A percentile compares a stretch with the other conserved stretches of the same genome.
These are phyloP conservation scores for Teleogryllus oceanicus DNA, from an alignment of 2,888 invertebrate genomes.

Conservation along the genomic window DNA sequence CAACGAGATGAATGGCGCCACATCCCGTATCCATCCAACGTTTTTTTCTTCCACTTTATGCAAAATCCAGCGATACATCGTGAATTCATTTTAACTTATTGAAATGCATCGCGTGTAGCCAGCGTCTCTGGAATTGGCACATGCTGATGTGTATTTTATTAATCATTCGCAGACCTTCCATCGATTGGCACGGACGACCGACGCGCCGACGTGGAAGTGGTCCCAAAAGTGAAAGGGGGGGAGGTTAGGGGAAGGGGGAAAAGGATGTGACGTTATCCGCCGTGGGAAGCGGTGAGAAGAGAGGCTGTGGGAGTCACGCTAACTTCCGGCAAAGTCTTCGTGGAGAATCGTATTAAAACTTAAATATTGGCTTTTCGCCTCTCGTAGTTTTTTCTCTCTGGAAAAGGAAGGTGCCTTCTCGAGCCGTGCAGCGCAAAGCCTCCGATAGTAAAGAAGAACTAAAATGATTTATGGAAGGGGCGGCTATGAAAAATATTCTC, in stretches of 20 bases:
- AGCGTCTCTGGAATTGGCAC: conserved; percentile 2
- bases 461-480: too few species aligned
- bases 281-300: background rate
- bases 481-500: too few species aligned
- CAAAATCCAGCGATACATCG: conserved; percentile 1
- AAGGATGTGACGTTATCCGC: conserved; percentile 9
- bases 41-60: background rate
- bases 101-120: background rate
- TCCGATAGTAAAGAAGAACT: too few species aligned
- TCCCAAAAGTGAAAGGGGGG: background rate
- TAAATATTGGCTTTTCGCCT: conserved; percentile 18
- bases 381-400: conserved; percentile 6
- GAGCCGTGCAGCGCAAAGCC: too few species aligned
- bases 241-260: background rate
- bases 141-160: conserved; percentile 10
- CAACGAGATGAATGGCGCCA: background rate
- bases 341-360: background rate
- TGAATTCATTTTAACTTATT: conserved; percentile 18
- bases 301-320: background rate
- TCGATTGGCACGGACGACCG: background rate
- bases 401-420: background rate
- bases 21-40: background rate
- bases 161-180: background rate
- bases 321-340: background rate
- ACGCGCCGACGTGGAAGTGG: background rate